Conservation (phyloP, 2,888 invertebrate species). For the Phytoseiulus persimilis region DNA sequence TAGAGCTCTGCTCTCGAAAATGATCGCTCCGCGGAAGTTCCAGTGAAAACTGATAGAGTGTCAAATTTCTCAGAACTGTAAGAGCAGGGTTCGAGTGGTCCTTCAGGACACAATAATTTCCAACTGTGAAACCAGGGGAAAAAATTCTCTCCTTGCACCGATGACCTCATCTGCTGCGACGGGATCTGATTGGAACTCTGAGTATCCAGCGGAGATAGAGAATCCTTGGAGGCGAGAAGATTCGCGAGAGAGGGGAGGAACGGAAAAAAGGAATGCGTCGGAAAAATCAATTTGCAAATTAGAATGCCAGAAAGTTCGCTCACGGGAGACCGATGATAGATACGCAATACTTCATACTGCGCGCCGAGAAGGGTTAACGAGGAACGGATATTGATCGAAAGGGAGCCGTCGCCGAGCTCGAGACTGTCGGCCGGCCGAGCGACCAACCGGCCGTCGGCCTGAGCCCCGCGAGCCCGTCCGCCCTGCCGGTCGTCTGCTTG, state of each 20-base stretch:
- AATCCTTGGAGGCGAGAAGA: neutral
- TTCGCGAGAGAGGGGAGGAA: neutral
- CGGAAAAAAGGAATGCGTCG: neutral
- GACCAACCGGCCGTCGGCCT: neutral
- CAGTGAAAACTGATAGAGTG: too few species aligned
- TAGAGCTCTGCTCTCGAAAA: too few species aligned
- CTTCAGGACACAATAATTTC: neutral
- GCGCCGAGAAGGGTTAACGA: neutral
- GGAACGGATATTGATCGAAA: neutral
- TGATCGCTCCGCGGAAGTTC: too few species aligned
- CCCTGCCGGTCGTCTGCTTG: too few species aligned
- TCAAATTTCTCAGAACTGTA: neutral
- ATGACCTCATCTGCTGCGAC: neutral
- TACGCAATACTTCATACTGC: neutral
- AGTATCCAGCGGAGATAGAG: neutral
- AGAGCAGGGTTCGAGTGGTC: neutral
- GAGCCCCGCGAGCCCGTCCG: neutral
- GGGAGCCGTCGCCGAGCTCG: neutral
- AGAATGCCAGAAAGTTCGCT: neutral
- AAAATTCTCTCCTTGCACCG: neutral
- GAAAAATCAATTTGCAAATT: constrained; percentile 5
- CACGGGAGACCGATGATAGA: neutral
- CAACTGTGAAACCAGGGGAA: neutral
- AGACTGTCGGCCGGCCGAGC: neutral
- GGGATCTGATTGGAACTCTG: neutral